Evolutionary conservation across 2,888 invertebrate species (phyloP).

Genomic region (Drosophila nr. perissopoda): DNA sequence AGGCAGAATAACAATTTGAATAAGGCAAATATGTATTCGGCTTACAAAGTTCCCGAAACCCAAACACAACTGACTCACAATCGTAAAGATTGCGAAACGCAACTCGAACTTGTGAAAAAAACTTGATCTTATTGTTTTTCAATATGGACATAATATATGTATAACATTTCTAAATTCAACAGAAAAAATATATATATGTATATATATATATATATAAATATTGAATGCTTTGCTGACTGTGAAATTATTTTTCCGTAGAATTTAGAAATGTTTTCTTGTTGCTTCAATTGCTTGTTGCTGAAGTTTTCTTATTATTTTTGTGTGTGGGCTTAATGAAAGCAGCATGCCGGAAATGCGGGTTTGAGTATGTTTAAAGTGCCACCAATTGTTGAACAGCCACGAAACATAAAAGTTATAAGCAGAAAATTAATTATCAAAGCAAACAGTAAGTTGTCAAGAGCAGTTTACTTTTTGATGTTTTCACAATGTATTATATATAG

Average conservation of each 20-base stretch:
- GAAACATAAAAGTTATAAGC: slow-evolving; percentile 13
- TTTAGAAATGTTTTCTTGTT: slow-evolving; percentile 26
- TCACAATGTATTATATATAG: not conserved
- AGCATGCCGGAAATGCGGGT: slow-evolving; percentile 49
- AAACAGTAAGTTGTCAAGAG: slow-evolving; percentile 23
- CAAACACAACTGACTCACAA: slow-evolving; percentile 45
- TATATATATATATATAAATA: slow-evolving; percentile 5
- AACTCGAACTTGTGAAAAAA: slow-evolving; percentile 23
- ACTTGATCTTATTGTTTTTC: slow-evolving; percentile 29
- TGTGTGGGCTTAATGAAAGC: slow-evolving; percentile 38
- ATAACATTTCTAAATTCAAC: no score
- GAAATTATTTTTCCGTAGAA: slow-evolving; percentile 21
- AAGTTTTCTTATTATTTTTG: slow-evolving; percentile 12
- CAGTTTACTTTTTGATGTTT: slow-evolving; percentile 3
- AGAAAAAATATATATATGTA: not conserved
- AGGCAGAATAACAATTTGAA: slow-evolving; percentile 63
- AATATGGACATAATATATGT: slow-evolving; percentile 3
- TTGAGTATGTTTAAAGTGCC: slow-evolving; percentile 14
- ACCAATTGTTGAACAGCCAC: slow-evolving; percentile 11
- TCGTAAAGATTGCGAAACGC: slow-evolving; percentile 30
- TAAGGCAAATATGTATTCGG: slow-evolving; percentile 27
- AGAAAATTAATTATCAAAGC: slow-evolving; percentile 20
- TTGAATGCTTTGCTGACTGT: slow-evolving; percentile 43
- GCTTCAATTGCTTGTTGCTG: slow-evolving; percentile 48
- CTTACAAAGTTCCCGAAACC: slow-evolving; percentile 18